Conservation (phyloP, 2,888 invertebrate genomes). For the Chirona hameri region DNA sequence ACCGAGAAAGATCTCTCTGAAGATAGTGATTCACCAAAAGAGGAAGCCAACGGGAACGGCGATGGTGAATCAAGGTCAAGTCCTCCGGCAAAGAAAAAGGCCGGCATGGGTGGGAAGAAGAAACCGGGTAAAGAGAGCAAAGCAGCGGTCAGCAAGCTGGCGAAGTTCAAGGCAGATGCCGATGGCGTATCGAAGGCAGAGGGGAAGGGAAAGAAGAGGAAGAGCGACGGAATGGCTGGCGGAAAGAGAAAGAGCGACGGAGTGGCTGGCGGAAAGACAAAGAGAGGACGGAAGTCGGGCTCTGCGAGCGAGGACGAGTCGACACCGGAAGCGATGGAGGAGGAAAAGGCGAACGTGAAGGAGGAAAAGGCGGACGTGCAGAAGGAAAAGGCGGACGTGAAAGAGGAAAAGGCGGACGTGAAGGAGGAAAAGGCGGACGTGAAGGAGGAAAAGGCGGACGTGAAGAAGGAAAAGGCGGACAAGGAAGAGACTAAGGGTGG, state of each 20-base stretch:
- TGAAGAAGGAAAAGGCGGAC: background rate
- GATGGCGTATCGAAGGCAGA: background rate
- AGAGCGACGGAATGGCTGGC: conserved; percentile 29
- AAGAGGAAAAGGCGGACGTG: background rate
- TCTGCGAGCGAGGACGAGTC: conserved; percentile 31
- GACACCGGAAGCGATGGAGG: conserved; percentile 7
- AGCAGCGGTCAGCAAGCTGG: background rate
- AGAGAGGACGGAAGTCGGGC: conserved; percentile 26
- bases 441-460: too few relatives aligned
- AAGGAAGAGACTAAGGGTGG: background rate
- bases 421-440: conserved; percentile 28
- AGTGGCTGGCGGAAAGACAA: conserved; percentile 25
- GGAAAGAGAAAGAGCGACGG: conserved; percentile 27
- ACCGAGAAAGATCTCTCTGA: background rate
- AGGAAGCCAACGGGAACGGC: too few relatives aligned
- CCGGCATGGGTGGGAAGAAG: conserved; percentile 30
- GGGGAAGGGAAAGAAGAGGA: conserved; percentile 28
- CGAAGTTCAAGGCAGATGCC: too few relatives aligned
- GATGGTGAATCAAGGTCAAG: background rate
- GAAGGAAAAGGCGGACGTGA: background rate
- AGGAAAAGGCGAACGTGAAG: conserved; percentile 39
- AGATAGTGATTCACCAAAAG: too few relatives aligned
- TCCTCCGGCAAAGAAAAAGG: conserved; percentile 9
- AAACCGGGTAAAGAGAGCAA: conserved; percentile 13
- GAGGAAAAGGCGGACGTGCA: conserved; percentile 36